Base-by-base conservation (phyloP, 2,888 invertebrate genomes). In the Phortica magna region DNA sequence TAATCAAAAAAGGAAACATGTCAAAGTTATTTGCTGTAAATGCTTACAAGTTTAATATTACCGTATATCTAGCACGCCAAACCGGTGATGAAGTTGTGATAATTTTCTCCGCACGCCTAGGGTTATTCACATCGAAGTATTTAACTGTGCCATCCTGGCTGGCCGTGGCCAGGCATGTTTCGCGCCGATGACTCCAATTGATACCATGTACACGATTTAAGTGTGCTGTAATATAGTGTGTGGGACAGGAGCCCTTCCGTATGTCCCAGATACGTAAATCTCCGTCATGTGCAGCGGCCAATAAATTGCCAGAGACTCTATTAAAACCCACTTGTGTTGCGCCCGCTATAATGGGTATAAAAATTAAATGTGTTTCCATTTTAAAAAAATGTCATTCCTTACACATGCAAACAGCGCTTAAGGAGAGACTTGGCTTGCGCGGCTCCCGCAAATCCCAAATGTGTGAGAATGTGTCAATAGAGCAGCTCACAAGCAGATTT, bases 251-350 rank as follows among this genome's bases (percentile, higher is more conserved):
- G 79, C 95, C 94, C 93, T 98, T 98, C 80, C 98, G 94, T 83
- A 96, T 96, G 91, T 99, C 99, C 98, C 98, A 99, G 82, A 99
- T 95, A 91, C 98, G 96, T 4, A 99, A 95, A 92, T 98, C 98
- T 2, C 98, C 98, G 90, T 98, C 98, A 91, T 99, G 98, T 5
- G 98, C 97, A 65, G 98, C 98, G 1, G 98, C 98, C 81, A 99
- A 93, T 80, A 97, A 93, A 90, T 98, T 94, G 0, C 95, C 94
- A 1, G 96, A 96, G 72, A 97, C 94, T 87, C 96, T 95, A 91
- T 98, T 98, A 96, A 98, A 99, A 87, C 97, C 95, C 0, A 98
- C 98, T 93, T 98, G 98, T 1, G 97, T 97, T 3, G 98, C 98
- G 83, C 97, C 97, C 88, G 97, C 97, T 95, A 55, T 61, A 79